These are phyloP conservation scores for Apistogramma diplotaenia DNA, from an alignment of 2,113 vertebrate species.

Conservation along the genomic window DNA sequence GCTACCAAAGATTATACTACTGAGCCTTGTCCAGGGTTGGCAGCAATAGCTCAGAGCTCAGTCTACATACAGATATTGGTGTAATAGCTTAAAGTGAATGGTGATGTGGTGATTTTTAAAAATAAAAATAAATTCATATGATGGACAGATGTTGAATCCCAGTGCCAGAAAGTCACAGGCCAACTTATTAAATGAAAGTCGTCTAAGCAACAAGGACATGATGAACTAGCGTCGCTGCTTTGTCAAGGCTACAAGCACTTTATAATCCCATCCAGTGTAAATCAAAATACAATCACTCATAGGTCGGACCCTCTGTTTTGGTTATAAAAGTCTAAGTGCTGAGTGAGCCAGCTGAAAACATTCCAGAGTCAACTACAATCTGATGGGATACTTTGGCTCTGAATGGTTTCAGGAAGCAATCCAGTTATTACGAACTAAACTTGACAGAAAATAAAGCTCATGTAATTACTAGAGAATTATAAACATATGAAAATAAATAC, in stretches of 20 bases:
- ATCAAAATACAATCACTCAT: not conserved
- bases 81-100: not conserved
- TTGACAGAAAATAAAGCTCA: not conserved
- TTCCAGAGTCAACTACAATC: not conserved
- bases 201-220: not conserved
- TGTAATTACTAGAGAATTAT: not conserved
- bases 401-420: not conserved
- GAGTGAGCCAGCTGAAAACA: not conserved
- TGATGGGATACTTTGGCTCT: not conserved
- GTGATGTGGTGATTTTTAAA: not conserved
- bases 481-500: not conserved
- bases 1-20: slow-evolving; percentile 26
- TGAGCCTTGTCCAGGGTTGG: slow-evolving; percentile 16
- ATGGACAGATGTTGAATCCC: not conserved
- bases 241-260: too few species aligned
- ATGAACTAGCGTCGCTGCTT: too few species aligned
- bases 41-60: not conserved
- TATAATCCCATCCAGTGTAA: not conserved
- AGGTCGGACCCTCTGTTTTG: not conserved
- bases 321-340: not conserved
- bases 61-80: slow-evolving; percentile 42
- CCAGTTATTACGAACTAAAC: not conserved
- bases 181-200: not conserved
- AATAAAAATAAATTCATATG: not conserved
- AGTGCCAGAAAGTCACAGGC: not conserved